Conservation (phyloP, 1,140 invertebrate species). For the Diorhabda carinulata region DNA sequence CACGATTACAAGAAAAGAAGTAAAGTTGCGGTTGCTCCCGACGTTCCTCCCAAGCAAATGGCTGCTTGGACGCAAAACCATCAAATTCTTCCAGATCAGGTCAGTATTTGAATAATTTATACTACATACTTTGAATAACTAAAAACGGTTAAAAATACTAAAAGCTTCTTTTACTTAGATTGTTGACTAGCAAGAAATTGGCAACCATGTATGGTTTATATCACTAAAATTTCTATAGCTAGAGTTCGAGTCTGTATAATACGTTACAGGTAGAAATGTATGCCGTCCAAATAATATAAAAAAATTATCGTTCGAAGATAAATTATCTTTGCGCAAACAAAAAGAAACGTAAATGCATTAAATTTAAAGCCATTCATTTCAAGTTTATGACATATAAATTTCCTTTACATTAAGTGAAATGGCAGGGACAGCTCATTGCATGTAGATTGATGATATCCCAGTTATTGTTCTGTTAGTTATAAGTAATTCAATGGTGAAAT, state of each 20-base stretch:
- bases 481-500: not conserved
- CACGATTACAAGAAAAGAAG: slow-evolving; percentile 65
- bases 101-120: slow-evolving; percentile 4
- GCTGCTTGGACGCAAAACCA: slow-evolving; percentile 46
- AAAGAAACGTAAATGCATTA: slow-evolving; percentile 4
- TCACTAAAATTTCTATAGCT: too few relatives aligned
- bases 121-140: too few relatives aligned
- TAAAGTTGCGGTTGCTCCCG: slow-evolving; percentile 59
- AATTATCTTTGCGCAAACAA: too few relatives aligned
- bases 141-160: too few relatives aligned
- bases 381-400: not conserved
- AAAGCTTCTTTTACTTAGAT: too few relatives aligned
- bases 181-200: not conserved
- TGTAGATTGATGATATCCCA: not conserved
- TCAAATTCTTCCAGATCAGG: slow-evolving; percentile 44
- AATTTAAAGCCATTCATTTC: not conserved
- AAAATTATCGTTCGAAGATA: not conserved
- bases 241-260: too few relatives aligned
- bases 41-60: slow-evolving; percentile 65
- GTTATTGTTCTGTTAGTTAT: slow-evolving; percentile 1
- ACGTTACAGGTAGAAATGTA: too few relatives aligned
- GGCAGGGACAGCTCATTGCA: not conserved
- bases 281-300: not conserved
- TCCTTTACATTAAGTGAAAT: not conserved
- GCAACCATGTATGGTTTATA: too few relatives aligned